Conservation (phyloP, 1,140 invertebrate genomes). For the Pseudobourletiella spinata region DNA sequence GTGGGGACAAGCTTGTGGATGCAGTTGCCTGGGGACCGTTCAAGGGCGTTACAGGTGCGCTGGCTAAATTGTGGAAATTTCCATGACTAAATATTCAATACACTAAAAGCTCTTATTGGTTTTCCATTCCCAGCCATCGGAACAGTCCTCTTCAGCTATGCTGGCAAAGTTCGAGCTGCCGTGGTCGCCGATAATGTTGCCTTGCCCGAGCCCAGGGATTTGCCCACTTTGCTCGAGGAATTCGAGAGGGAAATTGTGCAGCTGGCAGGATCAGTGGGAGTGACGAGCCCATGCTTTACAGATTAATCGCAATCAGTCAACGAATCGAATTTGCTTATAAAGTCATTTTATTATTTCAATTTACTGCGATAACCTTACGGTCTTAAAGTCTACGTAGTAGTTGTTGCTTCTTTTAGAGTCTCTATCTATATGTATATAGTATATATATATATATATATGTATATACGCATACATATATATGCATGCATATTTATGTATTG, state of each 20-base stretch:
- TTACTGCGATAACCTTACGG: too few relatives aligned
- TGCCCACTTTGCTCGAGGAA: not conserved
- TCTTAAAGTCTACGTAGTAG: too few relatives aligned
- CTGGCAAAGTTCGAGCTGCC: slow-evolving; percentile 6
- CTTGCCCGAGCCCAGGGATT: slow-evolving; percentile 2
- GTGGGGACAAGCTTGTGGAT: slow-evolving; percentile 24
- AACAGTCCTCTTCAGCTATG: slow-evolving; percentile 13
- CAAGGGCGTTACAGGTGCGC: slow-evolving; percentile 20
- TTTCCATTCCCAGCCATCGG: slow-evolving; percentile 8
- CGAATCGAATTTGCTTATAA: too few relatives aligned
- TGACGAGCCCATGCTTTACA: not conserved
- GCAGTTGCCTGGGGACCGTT: slow-evolving; percentile 24
- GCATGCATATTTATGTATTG: too few relatives aligned
- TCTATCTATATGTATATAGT: too few relatives aligned
- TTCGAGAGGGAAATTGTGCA: slow-evolving; percentile 9
- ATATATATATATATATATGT: too few relatives aligned
- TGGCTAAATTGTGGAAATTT: too few relatives aligned
- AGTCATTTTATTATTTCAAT: too few relatives aligned
- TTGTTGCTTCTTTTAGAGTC: too few relatives aligned
- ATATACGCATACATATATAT: too few relatives aligned
- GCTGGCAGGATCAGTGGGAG: slow-evolving; percentile 1
- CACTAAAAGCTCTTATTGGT: not conserved
- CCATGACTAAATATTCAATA: not conserved
- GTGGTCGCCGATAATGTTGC: slow-evolving; percentile 10
- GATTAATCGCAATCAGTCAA: too few relatives aligned